These are phyloP conservation scores for Leptothorax acervorum DNA, from an alignment of 2,888 invertebrate species.

Conservation along the genomic window DNA sequence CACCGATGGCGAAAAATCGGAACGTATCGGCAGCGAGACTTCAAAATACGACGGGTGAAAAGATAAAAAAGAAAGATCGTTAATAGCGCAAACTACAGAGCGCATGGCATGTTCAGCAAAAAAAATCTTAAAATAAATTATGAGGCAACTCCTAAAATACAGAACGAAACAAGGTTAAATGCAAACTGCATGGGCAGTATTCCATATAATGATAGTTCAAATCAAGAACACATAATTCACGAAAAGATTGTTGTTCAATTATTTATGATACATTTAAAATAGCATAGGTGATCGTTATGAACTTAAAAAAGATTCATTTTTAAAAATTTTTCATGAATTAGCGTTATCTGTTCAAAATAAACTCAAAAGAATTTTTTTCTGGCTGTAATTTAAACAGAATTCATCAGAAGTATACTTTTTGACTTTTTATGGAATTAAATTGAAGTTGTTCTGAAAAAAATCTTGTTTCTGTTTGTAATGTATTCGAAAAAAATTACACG, in stretches of 20 bases:
- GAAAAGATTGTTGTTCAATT: neutral
- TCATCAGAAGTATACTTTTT: too few species aligned
- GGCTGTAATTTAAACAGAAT: too few species aligned
- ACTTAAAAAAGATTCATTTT: too few species aligned
- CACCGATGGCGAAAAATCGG: constrained; percentile 69
- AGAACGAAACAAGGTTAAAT: neutral
- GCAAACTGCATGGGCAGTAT: neutral
- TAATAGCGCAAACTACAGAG: constrained; percentile 26
- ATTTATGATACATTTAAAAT: neutral
- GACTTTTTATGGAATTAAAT: too few species aligned
- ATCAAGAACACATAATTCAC: neutral
- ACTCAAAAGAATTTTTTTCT: too few species aligned
- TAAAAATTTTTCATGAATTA: too few species aligned
- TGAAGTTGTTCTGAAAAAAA: too few species aligned
- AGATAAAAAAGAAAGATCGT: constrained; percentile 43
- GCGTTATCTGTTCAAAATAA: too few species aligned
- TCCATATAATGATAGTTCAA: neutral
- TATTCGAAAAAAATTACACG: too few species aligned
- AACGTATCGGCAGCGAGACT: constrained; percentile 53
- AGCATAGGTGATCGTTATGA: too few species aligned
- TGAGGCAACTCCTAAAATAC: neutral
- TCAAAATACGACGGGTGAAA: constrained; percentile 34
- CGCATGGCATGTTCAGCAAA: neutral
- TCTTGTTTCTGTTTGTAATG: too few species aligned
- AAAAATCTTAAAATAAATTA: neutral